Percentiles rank a stretch among this genome's conserved stretches.
These are phyloP conservation scores for Tinamus major DNA, from an alignment of 2,797 vertebrate species.

Conservation along the genomic window DNA sequence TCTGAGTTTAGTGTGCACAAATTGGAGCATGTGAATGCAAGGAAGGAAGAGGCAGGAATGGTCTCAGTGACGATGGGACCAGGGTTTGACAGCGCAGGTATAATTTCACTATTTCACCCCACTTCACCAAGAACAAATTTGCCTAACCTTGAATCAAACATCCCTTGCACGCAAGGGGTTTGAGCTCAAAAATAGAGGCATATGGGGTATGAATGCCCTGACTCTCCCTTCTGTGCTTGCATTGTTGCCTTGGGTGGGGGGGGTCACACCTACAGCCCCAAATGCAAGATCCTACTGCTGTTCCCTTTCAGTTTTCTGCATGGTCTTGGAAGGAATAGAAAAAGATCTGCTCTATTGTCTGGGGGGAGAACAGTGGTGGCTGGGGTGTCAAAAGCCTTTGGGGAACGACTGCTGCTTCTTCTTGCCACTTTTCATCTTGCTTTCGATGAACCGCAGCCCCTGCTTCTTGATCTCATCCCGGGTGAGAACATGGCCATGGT, in stretches of 20 bases:
- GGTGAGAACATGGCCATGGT: neutral
- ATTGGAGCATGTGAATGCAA: fast-evolving
- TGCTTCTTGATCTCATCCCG: slow-evolving; percentile 19
- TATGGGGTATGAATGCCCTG: too few relatives aligned
- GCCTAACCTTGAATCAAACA: too few relatives aligned
- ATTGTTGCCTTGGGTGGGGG: too few relatives aligned
- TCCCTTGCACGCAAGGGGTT: too few relatives aligned
- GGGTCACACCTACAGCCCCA: too few relatives aligned
- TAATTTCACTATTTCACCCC: too few relatives aligned
- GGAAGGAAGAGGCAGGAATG: neutral
- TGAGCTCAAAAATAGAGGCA: too few relatives aligned
- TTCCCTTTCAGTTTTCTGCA: neutral
- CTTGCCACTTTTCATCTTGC: neutral
- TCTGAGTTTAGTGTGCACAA: neutral
- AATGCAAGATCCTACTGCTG: too few relatives aligned
- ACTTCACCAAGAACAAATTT: too few relatives aligned
- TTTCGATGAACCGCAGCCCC: neutral
- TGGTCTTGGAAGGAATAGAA: neutral
- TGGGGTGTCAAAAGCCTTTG: fast-evolving
- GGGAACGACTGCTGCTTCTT: neutral
- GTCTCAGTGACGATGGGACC: too few relatives aligned
- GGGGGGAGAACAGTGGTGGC: neutral
- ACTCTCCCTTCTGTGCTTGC: too few relatives aligned
- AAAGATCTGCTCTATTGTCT: neutral
- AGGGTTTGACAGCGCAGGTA: too few relatives aligned